phyloP scores from a whole-genome alignment of 2,797 vertebrate species.

The Rhabdophis nuchalis region DNA sequence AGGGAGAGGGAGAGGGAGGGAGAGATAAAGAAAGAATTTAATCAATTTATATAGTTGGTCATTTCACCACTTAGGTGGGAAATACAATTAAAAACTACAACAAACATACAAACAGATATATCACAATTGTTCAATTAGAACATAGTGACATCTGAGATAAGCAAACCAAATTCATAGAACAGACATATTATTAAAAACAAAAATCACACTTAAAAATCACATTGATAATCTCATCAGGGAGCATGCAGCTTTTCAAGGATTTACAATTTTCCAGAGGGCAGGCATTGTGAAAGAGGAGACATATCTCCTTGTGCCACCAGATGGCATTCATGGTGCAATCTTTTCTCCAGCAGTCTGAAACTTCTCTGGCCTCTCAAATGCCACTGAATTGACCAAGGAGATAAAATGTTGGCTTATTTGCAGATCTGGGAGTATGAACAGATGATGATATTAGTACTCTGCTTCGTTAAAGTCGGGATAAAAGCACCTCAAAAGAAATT shows the following conservation, averaged over 20 bases:
- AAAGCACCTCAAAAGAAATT: not conserved
- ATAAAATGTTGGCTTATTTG: not conserved
- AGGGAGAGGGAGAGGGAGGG: too few relatives aligned
- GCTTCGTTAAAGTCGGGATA: not conserved
- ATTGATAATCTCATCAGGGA: not conserved
- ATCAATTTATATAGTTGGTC: too few relatives aligned
- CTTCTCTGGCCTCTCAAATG: not conserved
- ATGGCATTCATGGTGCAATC: not conserved
- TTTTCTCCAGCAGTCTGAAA: not conserved
- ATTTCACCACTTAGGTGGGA: not conserved
- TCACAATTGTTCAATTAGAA: not conserved
- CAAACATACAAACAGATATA: not conserved
- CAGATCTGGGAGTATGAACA: not conserved
- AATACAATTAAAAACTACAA: not conserved
- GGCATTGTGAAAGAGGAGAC: not conserved
- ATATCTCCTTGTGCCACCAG: not conserved
- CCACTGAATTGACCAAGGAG: not conserved
- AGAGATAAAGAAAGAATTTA: too few relatives aligned
- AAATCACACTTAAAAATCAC: not conserved
- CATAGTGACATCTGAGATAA: not conserved
- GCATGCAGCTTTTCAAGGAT: not conserved
- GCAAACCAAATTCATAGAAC: not conserved
- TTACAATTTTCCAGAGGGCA: not conserved
- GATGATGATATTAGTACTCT: not conserved
- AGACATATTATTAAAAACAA: not conserved